These are phyloP conservation scores for Sylvia atricapilla DNA, from an alignment of 2,113 vertebrate species.

Conservation along the genomic window DNA sequence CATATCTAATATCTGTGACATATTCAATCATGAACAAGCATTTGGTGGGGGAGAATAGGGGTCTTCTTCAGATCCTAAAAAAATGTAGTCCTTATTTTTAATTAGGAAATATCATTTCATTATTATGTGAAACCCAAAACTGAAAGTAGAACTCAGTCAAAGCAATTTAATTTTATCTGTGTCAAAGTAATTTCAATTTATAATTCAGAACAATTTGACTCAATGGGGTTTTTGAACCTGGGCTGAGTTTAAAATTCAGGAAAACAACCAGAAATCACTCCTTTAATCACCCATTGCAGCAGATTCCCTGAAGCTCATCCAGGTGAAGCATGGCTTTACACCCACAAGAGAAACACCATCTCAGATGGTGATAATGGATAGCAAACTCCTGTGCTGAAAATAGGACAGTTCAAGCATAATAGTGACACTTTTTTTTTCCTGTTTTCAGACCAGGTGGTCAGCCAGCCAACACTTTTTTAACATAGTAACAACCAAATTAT, in stretches of 20 bases:
- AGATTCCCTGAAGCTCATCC: background rate
- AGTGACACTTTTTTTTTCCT: background rate
- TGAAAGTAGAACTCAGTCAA: background rate
- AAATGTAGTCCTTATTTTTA: background rate
- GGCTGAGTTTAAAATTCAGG: background rate
- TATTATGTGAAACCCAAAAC: background rate
- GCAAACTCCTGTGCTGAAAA: background rate
- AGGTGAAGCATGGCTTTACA: background rate
- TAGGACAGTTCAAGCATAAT: background rate
- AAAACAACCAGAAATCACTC: background rate
- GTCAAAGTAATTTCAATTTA: background rate
- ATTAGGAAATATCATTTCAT: background rate
- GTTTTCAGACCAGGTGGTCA: background rate
- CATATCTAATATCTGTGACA: background rate
- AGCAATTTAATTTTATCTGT: background rate
- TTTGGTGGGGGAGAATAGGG: fast-evolving
- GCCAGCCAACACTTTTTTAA: background rate
- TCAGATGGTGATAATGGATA: background rate
- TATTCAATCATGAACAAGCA: background rate
- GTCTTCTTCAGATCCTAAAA: background rate
- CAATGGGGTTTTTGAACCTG: background rate
- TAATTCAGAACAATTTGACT: background rate
- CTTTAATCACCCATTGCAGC: background rate
- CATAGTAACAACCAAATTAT: background rate
- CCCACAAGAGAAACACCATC: background rate